Base-by-base conservation (phyloP, 2,888 invertebrate genomes). In the Apotomis betuletana region DNA sequence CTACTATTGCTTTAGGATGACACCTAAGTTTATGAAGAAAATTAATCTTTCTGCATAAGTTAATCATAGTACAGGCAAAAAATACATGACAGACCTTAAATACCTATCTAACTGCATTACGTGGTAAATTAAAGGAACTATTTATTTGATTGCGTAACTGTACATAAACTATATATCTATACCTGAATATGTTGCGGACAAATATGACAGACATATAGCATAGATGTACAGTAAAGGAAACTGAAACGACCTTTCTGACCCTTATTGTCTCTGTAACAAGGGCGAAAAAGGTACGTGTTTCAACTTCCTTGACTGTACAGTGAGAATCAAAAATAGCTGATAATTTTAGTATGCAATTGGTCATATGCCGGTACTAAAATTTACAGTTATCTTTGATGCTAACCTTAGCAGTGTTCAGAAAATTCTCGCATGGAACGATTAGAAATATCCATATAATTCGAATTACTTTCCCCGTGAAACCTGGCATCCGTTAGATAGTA, bases 81-180 rank as follows among this genome's bases (percentile, higher is more conserved):
- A 49, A 65, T 49, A 57, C 27, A 57, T 27, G 46, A 57, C 13
- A 15, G n/a, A 51, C 51, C 65, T 65, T 46, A 65, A 46, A 57
- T 65, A 65, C 12, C 51, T 67, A 67, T 59, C 51, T 67, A 68
- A 67, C 64, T 64, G 51, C 63, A 60, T 68, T 68, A 70, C 62
- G 76, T 77, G 78, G 77, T 78, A 80, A 80, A 80, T 71, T 74
- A 81, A 80, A 80, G 81, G 80, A 81, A 81, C 81, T 78, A 75
- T 78, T 75, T 68, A 75, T 75, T 75, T 70, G 59, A 68, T 75
- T 70, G 60, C 49, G 46, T 67, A 67, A n/a, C 41, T 67, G 60
- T 70, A 67, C 44, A 69, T 63, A 69, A 62, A 49, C 61, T 69
- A 70, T 64, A 70, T 57, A 64, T 27, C 51, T 64, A 70, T 65